Base-by-base conservation (phyloP, 2,888 invertebrate species). In the Agrenia bidenticulata region DNA sequence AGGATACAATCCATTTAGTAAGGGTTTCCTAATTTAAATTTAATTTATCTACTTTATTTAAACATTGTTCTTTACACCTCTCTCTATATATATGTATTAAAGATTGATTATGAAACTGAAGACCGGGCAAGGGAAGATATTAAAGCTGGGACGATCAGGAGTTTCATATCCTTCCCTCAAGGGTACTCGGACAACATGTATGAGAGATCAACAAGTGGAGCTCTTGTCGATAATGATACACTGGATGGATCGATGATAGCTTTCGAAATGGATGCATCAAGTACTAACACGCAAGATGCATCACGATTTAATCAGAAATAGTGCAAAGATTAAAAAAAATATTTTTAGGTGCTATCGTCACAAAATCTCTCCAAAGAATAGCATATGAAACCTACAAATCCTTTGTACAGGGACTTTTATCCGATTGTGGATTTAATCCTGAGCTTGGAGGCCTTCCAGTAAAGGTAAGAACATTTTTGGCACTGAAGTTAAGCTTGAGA, bases 231-330 rank as follows among this genome's bases (percentile, higher is more conserved):
- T 78, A 88, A 90, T 66, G 92, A 92, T 76, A 92, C 91, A 0
- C 84, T 94, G 60, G 87, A 89, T 72, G 89, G 90, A 69, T 92
- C 92, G 55, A 92, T 92, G 79, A 87, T 94, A 66, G 85, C 90
- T 78, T 90, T 94, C 59, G 92, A 92, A 90, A 84, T 94, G 63
- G 94, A 94, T 80, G 92, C 94, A 89, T 91, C 92, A 76, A 94
- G 91, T 94, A 79, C n/a, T n/a, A n/a, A n/a, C n/a, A n/a, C n/a
- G n/a, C n/a, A n/a, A n/a, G n/a, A n/a, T n/a, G n/a, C n/a, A n/a
- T n/a, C n/a, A n/a, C n/a, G n/a, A n/a, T n/a, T n/a, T n/a, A n/a
- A n/a, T n/a, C n/a, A n/a, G n/a, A n/a, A n/a, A n/a, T n/a, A n/a
- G n/a, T n/a, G n/a, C n/a, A n/a, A n/a, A n/a, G n/a, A n/a, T n/a